phyloP scores from a whole-genome alignment of 2,797 vertebrate species.

The Oryzias sinensis region DNA sequence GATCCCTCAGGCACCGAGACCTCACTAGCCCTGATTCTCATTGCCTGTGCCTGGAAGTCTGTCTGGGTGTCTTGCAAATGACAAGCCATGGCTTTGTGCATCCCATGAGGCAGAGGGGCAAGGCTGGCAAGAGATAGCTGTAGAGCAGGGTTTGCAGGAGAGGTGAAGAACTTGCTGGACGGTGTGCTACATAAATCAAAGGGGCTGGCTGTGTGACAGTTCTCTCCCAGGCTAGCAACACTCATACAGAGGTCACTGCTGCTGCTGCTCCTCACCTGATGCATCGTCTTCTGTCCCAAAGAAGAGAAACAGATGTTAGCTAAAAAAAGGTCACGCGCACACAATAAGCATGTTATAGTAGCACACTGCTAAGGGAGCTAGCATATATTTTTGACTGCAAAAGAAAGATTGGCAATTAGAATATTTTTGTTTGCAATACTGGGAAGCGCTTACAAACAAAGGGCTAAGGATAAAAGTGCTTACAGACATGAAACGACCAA shows the following conservation, averaged over 20 bases:
- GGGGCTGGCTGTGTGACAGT: conserved; percentile 88
- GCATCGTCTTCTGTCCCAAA: conserved; percentile 92
- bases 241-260: conserved; percentile 91
- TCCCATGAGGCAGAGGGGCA: conserved; percentile 77
- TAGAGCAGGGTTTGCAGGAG: conserved; percentile 68
- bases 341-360: conserved; percentile 1
- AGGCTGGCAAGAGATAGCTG: conserved; percentile 76
- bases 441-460: background rate
- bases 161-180: conserved; percentile 88
- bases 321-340: background rate
- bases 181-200: conserved; percentile 92
- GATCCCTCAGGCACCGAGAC: conserved; percentile 82
- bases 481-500: conserved; percentile 21
- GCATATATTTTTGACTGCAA: conserved; percentile 14
- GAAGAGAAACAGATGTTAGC: conserved; percentile 28
- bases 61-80: conserved; percentile 87
- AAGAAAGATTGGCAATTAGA: conserved; percentile 5
- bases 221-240: conserved; percentile 87
- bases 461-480: background rate
- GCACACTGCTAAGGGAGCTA: conserved; percentile 32
- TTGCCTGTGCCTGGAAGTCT: conserved; percentile 86
- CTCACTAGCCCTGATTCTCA: conserved; percentile 84
- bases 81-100: conserved; percentile 90
- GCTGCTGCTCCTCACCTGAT: conserved; percentile 89
- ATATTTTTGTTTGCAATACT: conserved; percentile 3